Evolutionary conservation across 1,140 invertebrate species (phyloP), one percentile per base, ranked within the genome.

Genomic region (Lasaia peninsularis): DNA sequence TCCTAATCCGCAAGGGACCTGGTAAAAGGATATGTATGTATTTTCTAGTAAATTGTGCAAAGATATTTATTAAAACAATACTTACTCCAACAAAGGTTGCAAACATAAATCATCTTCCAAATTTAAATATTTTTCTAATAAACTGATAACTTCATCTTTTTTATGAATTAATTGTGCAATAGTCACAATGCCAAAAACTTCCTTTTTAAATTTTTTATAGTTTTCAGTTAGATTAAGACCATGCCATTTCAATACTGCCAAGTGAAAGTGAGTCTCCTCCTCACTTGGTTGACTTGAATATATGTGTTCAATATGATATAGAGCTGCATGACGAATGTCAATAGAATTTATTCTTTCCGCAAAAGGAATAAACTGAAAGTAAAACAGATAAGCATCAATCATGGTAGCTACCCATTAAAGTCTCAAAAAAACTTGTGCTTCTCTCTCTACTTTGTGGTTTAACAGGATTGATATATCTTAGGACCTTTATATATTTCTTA

Each of bases 231-330:
- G 91, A 87, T 98, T 97, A 16, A 97, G 89, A 33, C 93, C 93
- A 71, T 92, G 92, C 96, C 96, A 98, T 91, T 97, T 97, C 63
- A 94, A 90, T n/a, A 98, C 73, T 0, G 95, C 92, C 77, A 96
- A 91, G 71, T 93, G 90, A 80, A 98, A 97, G 80, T 93, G 93
- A 2, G 95, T 96, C 66, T 94, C 92, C 59, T 94, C 93, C 65
- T 94, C 93, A 33, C 91, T 90, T 24, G 91, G 87, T 33, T 92
- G 89, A 51, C 90, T 89, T 71, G 94, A 91, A 80, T 95, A 92
- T 73, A 91, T 90, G 89, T 96, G 95, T 34, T 91, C 91, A 58
- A 92, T 90, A 58, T 91, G 90, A 62, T 92, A 92, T 4, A 92
- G 69, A 1, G 92, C 91, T 44, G 96, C 91, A 84, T 93, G 93